Base-by-base conservation (phyloP, 2,888 invertebrate species). In the Eristalis arbustorum region DNA sequence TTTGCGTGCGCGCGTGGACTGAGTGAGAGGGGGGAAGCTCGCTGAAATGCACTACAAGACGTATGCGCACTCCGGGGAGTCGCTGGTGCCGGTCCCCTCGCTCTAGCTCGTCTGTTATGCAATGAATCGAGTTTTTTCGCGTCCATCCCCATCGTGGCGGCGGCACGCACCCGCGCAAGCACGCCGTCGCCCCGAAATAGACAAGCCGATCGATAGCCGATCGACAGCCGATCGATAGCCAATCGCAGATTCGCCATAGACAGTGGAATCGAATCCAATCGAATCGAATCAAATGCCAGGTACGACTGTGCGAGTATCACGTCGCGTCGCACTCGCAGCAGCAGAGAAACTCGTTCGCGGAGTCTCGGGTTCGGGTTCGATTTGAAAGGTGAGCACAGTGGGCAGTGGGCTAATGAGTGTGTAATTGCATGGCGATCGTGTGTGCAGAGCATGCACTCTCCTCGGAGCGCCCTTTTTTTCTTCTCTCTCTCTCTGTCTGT, bases 371-470 rank as follows among this genome's bases (percentile, higher is more conserved):
- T 59, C 25, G 25, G n/a, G 22, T 2, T 23, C 25, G 42, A 76
- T 63, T 77, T 14, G 68, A 81, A 76, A 76, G 75, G 84, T 84
- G 80, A 84, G 76, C 75, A 31, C 31, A 80, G 68, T 72, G 62
- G 59, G 13, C 72, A 80, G 68, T 72, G 62, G 59, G 13, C 72
- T 76, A 81, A 81, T 76, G 76, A 76, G 72, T 72, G 76, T 73
- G 76, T 69, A 77, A 85, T 81, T 73, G 80, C 28, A 56, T 25
- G 61, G 71, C 37, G 22, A 49, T 67, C 22, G 1, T 25, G 49
- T n/a, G 0, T 4, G 11, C 34, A 40, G 37, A 42, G 49, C 25
- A 25, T 18, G n/a, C 6, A 18, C 1, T n/a, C 49, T 49, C n/a
- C 49, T 49, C n/a, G 5, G 49, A 18, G 49, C 49, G 49, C 49